These are phyloP conservation scores for Abscondita cerata DNA, from an alignment of 2,888 invertebrate species.

Conservation along the genomic window DNA sequence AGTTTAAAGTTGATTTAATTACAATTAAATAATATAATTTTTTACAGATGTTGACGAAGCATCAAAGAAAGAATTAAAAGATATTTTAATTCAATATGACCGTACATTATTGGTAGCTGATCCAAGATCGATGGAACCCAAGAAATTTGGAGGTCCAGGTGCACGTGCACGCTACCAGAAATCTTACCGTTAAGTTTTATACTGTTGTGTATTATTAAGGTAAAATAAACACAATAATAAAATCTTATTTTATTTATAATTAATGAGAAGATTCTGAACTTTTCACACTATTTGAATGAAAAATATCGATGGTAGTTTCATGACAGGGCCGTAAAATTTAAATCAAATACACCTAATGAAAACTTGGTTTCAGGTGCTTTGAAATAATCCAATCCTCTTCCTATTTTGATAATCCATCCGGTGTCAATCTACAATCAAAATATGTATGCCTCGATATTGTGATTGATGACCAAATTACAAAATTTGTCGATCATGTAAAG, in stretches of 20 bases:
- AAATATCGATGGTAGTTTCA: slow-evolving; percentile 86
- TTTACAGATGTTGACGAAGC: slow-evolving; percentile 99
- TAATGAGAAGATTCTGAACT: too few species aligned
- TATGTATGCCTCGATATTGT: too few species aligned
- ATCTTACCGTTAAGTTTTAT: slow-evolving; percentile 93
- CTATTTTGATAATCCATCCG: slow-evolving; percentile 93
- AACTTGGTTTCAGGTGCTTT: slow-evolving; percentile 78
- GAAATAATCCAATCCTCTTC: slow-evolving; percentile 88
- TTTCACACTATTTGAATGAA: slow-evolving; percentile 68
- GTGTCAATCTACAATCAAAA: slow-evolving; percentile 73
- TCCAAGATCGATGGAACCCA: slow-evolving; percentile 98
- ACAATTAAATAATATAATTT: slow-evolving; percentile 42
- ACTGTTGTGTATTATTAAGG: slow-evolving; percentile 18
- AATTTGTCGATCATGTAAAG: slow-evolving; percentile 89
- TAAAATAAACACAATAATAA: slow-evolving; percentile 19
- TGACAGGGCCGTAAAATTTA: slow-evolving; percentile 82
- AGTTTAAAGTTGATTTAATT: slow-evolving; percentile 57
- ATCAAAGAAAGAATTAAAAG: slow-evolving; percentile 98
- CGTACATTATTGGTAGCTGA: slow-evolving; percentile 97
- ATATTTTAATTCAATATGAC: slow-evolving; percentile 97
- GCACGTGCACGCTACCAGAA: slow-evolving; percentile 99
- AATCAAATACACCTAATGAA: slow-evolving; percentile 78
- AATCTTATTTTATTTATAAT: not conserved
- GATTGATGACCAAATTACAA: too few species aligned
- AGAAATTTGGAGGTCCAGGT: slow-evolving; percentile 99